Percentiles rank a stretch among this genome's conserved stretches.
Evolutionary conservation across 2,888 invertebrate species (phyloP).

Genomic region (Drepanosiphum platanoidis): DNA sequence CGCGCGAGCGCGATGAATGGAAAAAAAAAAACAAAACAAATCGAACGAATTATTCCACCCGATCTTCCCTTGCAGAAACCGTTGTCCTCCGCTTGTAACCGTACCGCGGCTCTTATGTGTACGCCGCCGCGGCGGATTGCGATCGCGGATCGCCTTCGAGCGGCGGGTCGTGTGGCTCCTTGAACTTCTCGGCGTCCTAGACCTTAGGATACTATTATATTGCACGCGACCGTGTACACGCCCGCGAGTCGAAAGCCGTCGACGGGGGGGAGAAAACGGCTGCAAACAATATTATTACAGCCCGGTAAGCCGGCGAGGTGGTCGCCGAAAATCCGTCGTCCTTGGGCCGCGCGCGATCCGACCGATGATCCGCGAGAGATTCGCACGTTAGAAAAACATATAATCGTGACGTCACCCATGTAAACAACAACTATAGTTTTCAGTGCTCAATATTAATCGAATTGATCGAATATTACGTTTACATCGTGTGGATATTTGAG

Average conservation of each 20-base stretch:
- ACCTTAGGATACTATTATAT: slow-evolving; percentile 35
- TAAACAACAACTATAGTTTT: slow-evolving; percentile 39
- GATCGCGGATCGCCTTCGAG: slow-evolving; percentile 33
- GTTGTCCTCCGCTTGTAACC: background rate
- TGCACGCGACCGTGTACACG: background rate
- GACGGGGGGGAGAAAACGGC: background rate
- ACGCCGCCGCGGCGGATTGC: background rate
- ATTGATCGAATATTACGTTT: slow-evolving; percentile 18
- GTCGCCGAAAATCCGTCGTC: slow-evolving; percentile 10
- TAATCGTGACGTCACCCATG: slow-evolving; percentile 28
- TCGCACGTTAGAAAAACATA: slow-evolving; percentile 20
- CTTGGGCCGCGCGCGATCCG: background rate
- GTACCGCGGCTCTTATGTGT: no score
- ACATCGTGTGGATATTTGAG: slow-evolving; percentile 38
- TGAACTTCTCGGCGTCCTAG: slow-evolving; percentile 53
- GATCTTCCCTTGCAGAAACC: background rate
- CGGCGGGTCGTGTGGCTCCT: slow-evolving; percentile 3
- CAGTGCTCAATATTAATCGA: slow-evolving; percentile 13
- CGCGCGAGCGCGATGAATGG: no score
- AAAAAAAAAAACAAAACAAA: no score
- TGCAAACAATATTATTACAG: background rate
- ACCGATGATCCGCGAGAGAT: background rate
- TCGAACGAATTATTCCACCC: background rate
- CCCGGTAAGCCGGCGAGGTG: background rate
- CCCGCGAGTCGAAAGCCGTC: background rate